phyloP scores from a whole-genome alignment of 1,140 invertebrate genomes.

The Sycophila sp. region DNA sequence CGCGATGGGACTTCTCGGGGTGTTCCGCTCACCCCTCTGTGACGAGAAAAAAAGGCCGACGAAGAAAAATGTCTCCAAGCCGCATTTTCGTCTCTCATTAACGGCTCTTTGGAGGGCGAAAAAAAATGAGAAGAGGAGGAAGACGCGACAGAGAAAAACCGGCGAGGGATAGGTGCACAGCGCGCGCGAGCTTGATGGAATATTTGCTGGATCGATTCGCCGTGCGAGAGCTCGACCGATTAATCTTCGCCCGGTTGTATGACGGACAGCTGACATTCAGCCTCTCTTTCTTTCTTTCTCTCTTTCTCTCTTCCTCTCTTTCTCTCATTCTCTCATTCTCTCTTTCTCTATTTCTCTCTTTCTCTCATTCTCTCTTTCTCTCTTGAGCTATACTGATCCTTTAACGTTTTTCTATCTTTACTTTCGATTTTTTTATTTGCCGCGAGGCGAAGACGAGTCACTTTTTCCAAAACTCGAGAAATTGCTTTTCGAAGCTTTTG shows the following conservation, averaged over 20 bases:
- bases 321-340: too few species aligned
- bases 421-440: too few species aligned
- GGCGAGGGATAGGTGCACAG: background rate
- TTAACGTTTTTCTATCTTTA: too few species aligned
- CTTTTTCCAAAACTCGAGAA: too few species aligned
- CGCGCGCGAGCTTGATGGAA: constrained; percentile 1
- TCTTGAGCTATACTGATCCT: background rate
- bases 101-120: background rate
- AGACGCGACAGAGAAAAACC: background rate
- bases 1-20: background rate
- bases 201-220: constrained; percentile 23
- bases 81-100: background rate
- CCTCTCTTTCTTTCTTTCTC: background rate
- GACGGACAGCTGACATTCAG: constrained; percentile 14
- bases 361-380: background rate
- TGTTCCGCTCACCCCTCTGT: background rate
- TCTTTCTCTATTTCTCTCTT: too few species aligned
- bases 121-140: background rate
- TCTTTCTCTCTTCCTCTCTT: background rate
- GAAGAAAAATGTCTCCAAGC: background rate
- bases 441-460: too few species aligned
- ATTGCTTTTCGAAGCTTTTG: too few species aligned
- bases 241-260: constrained; percentile 27
- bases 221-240: constrained; percentile 7
- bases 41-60: background rate